These are phyloP conservation scores for Falco rusticolus DNA, from an alignment of 2,797 vertebrate species.

Conservation along the genomic window DNA sequence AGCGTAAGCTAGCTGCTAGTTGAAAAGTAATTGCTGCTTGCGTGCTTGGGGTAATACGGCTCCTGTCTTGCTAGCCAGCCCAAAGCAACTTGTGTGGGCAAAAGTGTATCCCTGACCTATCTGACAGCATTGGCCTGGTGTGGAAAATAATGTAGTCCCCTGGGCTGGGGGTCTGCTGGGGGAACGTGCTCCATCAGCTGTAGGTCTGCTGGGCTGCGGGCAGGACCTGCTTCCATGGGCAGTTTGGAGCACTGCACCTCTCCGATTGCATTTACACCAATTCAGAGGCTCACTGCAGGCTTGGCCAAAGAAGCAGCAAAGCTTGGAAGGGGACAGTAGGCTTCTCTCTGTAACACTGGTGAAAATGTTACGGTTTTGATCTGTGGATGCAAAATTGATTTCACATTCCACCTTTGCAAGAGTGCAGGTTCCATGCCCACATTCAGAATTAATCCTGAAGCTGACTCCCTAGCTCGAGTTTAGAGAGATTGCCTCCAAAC, in stretches of 20 bases:
- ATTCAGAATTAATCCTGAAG: neutral
- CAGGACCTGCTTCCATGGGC: neutral
- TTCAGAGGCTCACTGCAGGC: neutral
- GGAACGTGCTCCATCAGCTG: neutral
- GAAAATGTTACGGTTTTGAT: neutral
- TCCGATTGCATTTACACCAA: no score
- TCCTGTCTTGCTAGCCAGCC: neutral
- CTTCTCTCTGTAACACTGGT: neutral
- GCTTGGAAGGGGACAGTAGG: neutral
- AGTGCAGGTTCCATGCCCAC: neutral
- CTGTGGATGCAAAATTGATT: neutral
- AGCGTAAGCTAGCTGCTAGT: neutral
- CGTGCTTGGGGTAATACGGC: fast-evolving
- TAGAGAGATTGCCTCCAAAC: neutral
- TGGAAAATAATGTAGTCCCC: no score
- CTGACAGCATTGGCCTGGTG: neutral
- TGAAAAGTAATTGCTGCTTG: neutral
- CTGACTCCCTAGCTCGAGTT: neutral
- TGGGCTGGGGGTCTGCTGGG: no score
- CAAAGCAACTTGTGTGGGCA: neutral
- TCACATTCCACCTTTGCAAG: neutral
- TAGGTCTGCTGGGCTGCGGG: neutral
- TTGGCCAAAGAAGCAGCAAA: neutral
- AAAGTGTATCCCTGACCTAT: neutral
- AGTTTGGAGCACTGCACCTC: fast-evolving